These are phyloP conservation scores for Ennomos fuscantarius DNA, from an alignment of 2,888 invertebrate species.

Conservation along the genomic window DNA sequence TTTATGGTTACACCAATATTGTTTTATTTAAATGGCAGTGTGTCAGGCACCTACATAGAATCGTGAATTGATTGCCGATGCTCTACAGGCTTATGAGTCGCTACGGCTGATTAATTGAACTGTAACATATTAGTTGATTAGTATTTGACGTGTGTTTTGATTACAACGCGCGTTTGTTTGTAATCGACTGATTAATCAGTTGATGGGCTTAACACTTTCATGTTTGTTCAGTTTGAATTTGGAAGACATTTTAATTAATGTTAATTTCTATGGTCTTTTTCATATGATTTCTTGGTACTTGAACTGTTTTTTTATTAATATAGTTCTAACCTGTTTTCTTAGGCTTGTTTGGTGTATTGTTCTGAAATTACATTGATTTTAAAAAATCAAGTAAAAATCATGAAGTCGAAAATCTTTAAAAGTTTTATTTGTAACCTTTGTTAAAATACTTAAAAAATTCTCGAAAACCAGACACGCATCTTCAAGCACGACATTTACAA, in stretches of 20 bases:
- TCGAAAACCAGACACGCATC: slow-evolving; percentile 13
- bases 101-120: slow-evolving; percentile 36
- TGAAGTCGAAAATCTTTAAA: too few relatives aligned
- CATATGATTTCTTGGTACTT: too few relatives aligned
- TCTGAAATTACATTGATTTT: too few relatives aligned
- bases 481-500: slow-evolving; percentile 43
- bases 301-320: too few relatives aligned
- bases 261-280: too few relatives aligned
- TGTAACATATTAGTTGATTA: slow-evolving; percentile 41
- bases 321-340: too few relatives aligned
- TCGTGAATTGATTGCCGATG: slow-evolving; percentile 39
- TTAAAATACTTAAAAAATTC: slow-evolving; percentile 1
- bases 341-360: too few relatives aligned
- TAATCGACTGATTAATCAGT: neutral
- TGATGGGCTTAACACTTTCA: too few relatives aligned
- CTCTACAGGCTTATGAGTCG: slow-evolving; percentile 38
- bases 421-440: neutral
- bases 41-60: slow-evolving; percentile 17
- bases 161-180: slow-evolving; percentile 5
- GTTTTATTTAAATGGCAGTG: slow-evolving; percentile 4
- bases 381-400: too few relatives aligned
- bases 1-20: too few relatives aligned
- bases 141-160: slow-evolving; percentile 12
- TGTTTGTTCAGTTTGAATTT: too few relatives aligned
- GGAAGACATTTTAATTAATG: too few relatives aligned